These are phyloP conservation scores for Molossus molossus DNA, from an alignment of 2,797 vertebrate species.

Conservation along the genomic window DNA sequence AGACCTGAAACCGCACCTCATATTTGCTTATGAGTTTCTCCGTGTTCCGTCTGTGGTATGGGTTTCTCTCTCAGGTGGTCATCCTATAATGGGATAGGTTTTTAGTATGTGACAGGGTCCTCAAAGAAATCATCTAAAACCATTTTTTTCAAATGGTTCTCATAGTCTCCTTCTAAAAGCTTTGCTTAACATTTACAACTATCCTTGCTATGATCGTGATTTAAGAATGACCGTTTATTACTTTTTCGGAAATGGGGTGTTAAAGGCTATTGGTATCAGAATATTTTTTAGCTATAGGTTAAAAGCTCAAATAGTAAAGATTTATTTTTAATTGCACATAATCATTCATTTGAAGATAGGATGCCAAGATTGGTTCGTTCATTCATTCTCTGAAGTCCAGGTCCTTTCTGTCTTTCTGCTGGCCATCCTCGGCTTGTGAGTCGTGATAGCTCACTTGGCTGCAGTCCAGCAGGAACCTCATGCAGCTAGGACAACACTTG, in stretches of 20 bases:
- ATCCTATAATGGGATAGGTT: background rate
- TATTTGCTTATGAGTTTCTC: background rate
- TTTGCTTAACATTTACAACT: slow-evolving; percentile 35
- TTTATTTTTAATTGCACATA: slow-evolving; percentile 23
- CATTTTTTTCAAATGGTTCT: slow-evolving; percentile 50
- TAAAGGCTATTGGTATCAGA: background rate
- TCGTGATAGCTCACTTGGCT: background rate
- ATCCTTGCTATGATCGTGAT: slow-evolving; percentile 30
- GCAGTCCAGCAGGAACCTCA: background rate
- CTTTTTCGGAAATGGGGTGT: slow-evolving; percentile 52
- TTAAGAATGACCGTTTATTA: slow-evolving; percentile 12
- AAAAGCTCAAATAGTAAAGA: slow-evolving; percentile 34
- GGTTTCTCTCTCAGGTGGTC: background rate
- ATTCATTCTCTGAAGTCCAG: background rate
- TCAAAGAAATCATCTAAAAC: background rate
- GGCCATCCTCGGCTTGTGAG: background rate
- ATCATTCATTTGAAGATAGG: background rate
- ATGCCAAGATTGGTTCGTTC: background rate
- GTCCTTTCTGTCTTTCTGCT: background rate
- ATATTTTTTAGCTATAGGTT: slow-evolving; percentile 2
- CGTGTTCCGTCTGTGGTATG: background rate
- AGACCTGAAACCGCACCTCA: background rate
- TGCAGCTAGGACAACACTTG: background rate
- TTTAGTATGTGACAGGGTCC: background rate
- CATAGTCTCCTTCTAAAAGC: background rate